Percentiles rank a stretch among this genome's conserved stretches.
Evolutionary conservation across 2,113 vertebrate genomes (phyloP).

Genomic region (Nicator chloris): DNA sequence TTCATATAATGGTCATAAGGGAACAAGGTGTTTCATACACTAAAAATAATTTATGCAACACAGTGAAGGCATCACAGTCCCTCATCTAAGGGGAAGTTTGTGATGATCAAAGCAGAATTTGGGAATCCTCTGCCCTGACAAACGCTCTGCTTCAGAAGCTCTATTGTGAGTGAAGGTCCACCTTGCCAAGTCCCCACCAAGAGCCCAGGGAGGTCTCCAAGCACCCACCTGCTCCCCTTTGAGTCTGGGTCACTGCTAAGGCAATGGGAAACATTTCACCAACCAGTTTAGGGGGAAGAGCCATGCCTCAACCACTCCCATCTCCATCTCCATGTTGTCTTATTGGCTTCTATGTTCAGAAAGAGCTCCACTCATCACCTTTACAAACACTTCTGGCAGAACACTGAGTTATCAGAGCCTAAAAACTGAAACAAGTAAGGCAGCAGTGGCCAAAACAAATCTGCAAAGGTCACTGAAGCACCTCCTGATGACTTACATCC

Average conservation of each 20-base stretch:
- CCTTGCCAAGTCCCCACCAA: not conserved
- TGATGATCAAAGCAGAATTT: not conserved
- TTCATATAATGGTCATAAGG: not conserved
- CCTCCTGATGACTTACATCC: rapidly evolving
- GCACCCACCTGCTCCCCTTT: not conserved
- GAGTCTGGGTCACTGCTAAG: not conserved
- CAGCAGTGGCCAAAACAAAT: not conserved
- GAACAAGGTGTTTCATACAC: not conserved
- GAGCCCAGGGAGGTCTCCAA: not conserved
- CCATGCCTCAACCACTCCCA: rapidly evolving
- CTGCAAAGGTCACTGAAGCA: not conserved
- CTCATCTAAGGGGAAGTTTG: rapidly evolving
- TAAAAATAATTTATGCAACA: rapidly evolving
- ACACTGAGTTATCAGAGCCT: not conserved
- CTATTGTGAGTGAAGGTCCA: not conserved
- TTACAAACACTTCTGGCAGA: not conserved
- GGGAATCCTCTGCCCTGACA: not conserved
- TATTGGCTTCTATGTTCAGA: not conserved
- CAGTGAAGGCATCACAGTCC: not conserved
- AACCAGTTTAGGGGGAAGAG: not conserved
- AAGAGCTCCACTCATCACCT: not conserved
- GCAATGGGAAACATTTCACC: not conserved
- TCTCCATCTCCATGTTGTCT: rapidly evolving
- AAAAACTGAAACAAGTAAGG: not conserved
- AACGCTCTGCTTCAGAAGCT: not conserved